These are phyloP conservation scores for Meteorus sp. DNA, from an alignment of 1,140 invertebrate species.

Conservation along the genomic window DNA sequence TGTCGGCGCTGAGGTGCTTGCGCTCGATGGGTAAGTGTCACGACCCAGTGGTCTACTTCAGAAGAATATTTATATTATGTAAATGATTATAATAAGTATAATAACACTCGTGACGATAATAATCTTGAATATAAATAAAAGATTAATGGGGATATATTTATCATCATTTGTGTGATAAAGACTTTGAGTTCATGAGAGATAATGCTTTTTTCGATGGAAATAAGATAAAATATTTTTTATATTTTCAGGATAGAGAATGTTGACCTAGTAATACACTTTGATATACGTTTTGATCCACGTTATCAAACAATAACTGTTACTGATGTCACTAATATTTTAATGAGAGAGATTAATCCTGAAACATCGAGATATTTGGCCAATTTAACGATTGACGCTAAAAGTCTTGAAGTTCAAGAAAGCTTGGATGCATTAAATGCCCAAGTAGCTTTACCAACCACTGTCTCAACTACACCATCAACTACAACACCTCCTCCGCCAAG, in stretches of 20 bases:
- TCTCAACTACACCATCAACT: slow-evolving; percentile 60
- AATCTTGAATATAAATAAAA: no score
- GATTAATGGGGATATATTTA: no score
- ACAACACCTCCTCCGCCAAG: slow-evolving; percentile 62
- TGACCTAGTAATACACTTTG: slow-evolving; percentile 73
- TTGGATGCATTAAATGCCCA: slow-evolving; percentile 60
- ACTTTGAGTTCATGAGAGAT: no score
- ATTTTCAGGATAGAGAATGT: slow-evolving; percentile 64
- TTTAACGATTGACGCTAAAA: slow-evolving; percentile 68
- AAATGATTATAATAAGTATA: neutral
- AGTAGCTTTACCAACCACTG: slow-evolving; percentile 59
- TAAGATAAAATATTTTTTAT: slow-evolving; percentile 9
- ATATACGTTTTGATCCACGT: slow-evolving; percentile 69
- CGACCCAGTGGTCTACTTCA: slow-evolving; percentile 6
- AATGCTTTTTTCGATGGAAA: neutral
- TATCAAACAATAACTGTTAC: slow-evolving; percentile 58
- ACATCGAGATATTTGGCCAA: slow-evolving; percentile 64
- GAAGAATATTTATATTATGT: neutral
- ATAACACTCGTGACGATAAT: no score
- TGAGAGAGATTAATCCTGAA: slow-evolving; percentile 60
- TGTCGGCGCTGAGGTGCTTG: slow-evolving; percentile 70
- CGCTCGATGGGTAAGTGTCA: slow-evolving; percentile 73
- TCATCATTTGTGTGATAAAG: no score
- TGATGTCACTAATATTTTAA: slow-evolving; percentile 62
- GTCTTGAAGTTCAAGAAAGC: slow-evolving; percentile 68